These are phyloP conservation scores for Idaea straminata DNA, from an alignment of 2,888 invertebrate species.

Conservation along the genomic window DNA sequence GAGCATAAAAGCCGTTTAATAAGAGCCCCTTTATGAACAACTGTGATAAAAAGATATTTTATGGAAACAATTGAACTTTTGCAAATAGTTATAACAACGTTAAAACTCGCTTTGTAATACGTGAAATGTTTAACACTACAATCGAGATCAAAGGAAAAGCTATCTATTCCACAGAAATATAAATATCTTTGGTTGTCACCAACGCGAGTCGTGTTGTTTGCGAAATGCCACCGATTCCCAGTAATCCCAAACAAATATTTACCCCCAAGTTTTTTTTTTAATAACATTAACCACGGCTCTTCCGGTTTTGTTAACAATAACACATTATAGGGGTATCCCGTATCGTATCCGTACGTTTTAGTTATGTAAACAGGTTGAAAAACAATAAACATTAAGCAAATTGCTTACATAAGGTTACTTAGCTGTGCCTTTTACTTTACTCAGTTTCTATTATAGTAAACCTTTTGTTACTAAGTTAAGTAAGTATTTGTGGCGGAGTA, in stretches of 20 bases:
- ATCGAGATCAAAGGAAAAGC: no score
- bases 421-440: background rate
- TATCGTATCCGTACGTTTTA: slow-evolving; percentile 15
- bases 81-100: no score
- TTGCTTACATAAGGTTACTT: background rate
- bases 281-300: slow-evolving; percentile 34
- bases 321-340: slow-evolving; percentile 10
- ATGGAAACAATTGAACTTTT: no score
- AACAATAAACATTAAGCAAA: slow-evolving; percentile 2
- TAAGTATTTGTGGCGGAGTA: slow-evolving; percentile 1
- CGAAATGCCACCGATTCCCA: slow-evolving; percentile 39
- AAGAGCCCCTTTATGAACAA: no score
- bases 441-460: background rate
- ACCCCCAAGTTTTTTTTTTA: slow-evolving; percentile 35
- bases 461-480: background rate
- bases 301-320: slow-evolving; percentile 17
- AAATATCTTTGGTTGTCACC: slow-evolving; percentile 19
- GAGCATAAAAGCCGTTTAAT: no score
- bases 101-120: no score
- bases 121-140: no score
- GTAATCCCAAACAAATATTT: slow-evolving; percentile 56
- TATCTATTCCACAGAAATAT: background rate
- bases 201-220: slow-evolving; percentile 32
- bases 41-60: no score
- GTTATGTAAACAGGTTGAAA: slow-evolving; percentile 3